These are phyloP conservation scores for Pogonophryne albipinna DNA, from an alignment of 2,797 vertebrate species.

Conservation along the genomic window DNA sequence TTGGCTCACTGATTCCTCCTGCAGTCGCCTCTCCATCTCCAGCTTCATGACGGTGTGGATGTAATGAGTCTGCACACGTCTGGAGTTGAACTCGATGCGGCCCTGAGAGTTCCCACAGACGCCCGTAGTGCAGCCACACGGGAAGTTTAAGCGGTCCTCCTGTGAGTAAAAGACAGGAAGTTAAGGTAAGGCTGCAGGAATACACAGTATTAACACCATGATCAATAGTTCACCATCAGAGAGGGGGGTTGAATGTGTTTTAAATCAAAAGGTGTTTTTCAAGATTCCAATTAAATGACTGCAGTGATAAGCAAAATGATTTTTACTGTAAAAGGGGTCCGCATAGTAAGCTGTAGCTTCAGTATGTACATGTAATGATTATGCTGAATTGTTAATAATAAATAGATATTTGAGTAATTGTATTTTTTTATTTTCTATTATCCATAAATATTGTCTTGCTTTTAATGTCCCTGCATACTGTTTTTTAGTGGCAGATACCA, in stretches of 20 bases:
- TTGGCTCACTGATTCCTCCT: constrained; percentile 60
- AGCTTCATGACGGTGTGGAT: constrained; percentile 93
- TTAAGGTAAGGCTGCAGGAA: not conserved
- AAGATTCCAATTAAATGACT: not conserved
- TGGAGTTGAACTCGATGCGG: constrained; percentile 90
- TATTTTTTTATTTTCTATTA: no score
- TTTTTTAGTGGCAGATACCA: no score
- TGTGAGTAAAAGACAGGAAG: constrained; percentile 60
- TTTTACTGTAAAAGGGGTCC: no score
- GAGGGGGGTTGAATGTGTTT: not conserved
- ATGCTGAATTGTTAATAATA: no score
- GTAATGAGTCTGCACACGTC: constrained; percentile 91
- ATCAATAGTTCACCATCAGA: not conserved
- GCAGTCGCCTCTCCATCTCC: constrained; percentile 87
- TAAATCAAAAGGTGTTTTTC: not conserved
- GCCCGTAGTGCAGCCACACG: constrained; percentile 92
- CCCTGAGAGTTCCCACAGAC: constrained; percentile 91
- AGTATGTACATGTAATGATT: no score
- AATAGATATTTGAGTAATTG: no score
- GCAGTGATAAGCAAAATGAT: not conserved
- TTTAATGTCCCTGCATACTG: no score
- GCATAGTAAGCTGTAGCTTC: no score
- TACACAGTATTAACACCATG: no score
- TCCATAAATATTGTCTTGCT: no score
- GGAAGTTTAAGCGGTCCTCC: constrained; percentile 94